Conservation (phyloP, 2,888 invertebrate genomes). For the Eupithecia abbreviata region DNA sequence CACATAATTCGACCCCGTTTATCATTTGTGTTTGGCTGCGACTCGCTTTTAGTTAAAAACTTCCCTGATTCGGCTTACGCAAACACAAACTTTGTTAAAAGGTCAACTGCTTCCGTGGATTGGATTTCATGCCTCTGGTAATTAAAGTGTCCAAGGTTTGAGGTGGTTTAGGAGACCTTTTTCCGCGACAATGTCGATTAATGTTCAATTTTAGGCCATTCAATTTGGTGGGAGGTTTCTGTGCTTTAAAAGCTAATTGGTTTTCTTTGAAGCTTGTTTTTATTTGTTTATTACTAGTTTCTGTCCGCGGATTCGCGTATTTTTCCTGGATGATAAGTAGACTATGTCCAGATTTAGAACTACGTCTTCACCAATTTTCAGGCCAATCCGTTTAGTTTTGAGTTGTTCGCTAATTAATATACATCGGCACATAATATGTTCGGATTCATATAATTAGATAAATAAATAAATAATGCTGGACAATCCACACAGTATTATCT, state of each 20-base stretch:
- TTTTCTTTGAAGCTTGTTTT: not conserved
- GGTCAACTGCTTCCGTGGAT: conserved; percentile 27
- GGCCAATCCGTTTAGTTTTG: not conserved
- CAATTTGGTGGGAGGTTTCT: not conserved
- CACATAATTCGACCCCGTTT: conserved; percentile 16
- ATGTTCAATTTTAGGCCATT: conserved; percentile 2
- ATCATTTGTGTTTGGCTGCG: conserved; percentile 31
- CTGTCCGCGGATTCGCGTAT: not conserved
- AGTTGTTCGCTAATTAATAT: not conserved
- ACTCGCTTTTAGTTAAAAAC: conserved; percentile 24
- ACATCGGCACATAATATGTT: not conserved
- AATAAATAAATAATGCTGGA: no score
- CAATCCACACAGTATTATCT: no score
- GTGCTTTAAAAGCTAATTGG: not conserved
- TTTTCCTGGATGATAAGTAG: not conserved
- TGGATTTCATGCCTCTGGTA: conserved; percentile 18
- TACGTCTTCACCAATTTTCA: not conserved
- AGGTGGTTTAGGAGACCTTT: conserved; percentile 3
- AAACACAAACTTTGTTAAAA: conserved; percentile 29
- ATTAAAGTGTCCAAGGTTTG: conserved; percentile 12
- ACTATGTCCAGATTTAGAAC: not conserved
- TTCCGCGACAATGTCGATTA: conserved; percentile 6
- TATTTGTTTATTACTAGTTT: not conserved
- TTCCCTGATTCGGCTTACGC: conserved; percentile 26
- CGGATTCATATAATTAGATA: not conserved